phyloP scores from a whole-genome alignment of 2,797 vertebrate genomes.

The Varecia variegata region DNA sequence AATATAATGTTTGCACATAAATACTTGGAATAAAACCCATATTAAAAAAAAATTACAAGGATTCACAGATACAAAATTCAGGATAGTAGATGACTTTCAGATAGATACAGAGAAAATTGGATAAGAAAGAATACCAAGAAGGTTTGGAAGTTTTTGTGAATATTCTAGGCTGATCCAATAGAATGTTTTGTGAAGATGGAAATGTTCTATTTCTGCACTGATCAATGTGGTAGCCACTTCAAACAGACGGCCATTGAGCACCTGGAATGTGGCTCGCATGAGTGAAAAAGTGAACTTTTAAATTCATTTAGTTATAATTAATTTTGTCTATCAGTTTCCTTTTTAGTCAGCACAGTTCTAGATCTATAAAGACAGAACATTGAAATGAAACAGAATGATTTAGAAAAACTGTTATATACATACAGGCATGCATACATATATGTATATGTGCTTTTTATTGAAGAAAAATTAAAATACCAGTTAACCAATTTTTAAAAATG shows the following conservation, averaged over 20 bases:
- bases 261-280: not conserved
- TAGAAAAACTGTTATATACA: not conserved
- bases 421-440: too few species aligned
- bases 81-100: too few species aligned
- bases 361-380: too few species aligned
- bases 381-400: not conserved
- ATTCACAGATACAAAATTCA: not conserved
- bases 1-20: not conserved
- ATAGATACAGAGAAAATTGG: not conserved
- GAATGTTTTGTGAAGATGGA: too few species aligned
- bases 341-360: not conserved
- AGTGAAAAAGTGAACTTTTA: not conserved
- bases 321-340: not conserved
- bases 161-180: not conserved
- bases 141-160: not conserved
- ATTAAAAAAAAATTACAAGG: not conserved
- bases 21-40: not conserved
- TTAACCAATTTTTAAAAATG: not conserved
- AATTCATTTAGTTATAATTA: not conserved
- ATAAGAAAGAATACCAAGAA: not conserved
- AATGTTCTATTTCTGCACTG: accelerated
- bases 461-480: not conserved
- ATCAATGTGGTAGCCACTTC: not conserved
- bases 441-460: not conserved
- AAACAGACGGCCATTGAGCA: not conserved